Conservation (phyloP, 2,888 invertebrate species). For the Morpho helenor region DNA sequence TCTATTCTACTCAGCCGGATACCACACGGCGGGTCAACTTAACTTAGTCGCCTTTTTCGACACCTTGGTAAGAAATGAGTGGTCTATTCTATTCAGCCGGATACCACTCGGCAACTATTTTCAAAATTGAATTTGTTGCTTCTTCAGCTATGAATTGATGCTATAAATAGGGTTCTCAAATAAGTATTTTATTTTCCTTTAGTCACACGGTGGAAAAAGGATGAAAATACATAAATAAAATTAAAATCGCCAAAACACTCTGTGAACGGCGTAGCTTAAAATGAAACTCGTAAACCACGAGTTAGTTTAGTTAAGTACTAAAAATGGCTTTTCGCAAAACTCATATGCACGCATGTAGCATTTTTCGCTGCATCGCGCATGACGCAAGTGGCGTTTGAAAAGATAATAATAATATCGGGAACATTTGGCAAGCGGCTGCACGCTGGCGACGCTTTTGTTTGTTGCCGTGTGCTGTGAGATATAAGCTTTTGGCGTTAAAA, state of each 20-base stretch:
- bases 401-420: slow-evolving; percentile 61
- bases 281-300: background rate
- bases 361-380: slow-evolving; percentile 28
- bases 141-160: too few species aligned
- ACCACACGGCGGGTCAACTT: too few species aligned
- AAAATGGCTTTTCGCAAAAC: background rate
- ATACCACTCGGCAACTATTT: too few species aligned
- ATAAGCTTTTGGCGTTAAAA: background rate
- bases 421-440: slow-evolving; percentile 57
- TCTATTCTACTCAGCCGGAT: too few species aligned
- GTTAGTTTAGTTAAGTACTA: background rate
- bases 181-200: too few species aligned
- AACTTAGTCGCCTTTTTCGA: too few species aligned
- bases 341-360: background rate
- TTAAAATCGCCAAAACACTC: background rate
- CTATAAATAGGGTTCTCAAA: too few species aligned
- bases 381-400: slow-evolving; percentile 44
- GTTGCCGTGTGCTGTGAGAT: slow-evolving; percentile 19
- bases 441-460: slow-evolving; percentile 25
- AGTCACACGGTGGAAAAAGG: too few species aligned
- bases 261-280: background rate
- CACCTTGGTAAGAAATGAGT: too few species aligned
- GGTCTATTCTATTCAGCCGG: too few species aligned
- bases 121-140: too few species aligned
- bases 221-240: background rate